Evolutionary conservation across 30 jellyfish, hydroid and myxozoan genomes (phyloP), one percentile per base, ranked within the genome.

Genomic region (Cassiopea xamachana): DNA sequence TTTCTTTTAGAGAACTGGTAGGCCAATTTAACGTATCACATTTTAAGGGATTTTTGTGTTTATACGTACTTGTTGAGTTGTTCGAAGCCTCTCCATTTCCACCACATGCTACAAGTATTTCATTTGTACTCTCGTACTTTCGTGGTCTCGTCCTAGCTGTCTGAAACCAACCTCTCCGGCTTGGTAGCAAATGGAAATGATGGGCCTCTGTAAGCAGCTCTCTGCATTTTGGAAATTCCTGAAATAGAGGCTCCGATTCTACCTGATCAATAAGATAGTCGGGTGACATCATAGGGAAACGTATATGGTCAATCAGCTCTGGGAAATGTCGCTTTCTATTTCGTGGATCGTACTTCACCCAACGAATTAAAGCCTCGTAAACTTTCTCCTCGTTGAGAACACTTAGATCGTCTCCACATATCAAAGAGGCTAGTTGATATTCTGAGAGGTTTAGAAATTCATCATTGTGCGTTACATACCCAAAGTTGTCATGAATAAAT

Each of bases 191-290:
- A 60, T 89, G 90, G 79, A 82, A 96, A 83, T 96, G 98, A 70
- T 92, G 98, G 3, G 99, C 99, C 70, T 96, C 99, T 47, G 96
- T 88, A 8, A 96, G 50, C 47, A 92, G 80, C 77, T 96, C 99
- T 64, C 96, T 92, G 89, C 99, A 96, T 85, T 92, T 90, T 13
- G 98, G 98, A 72, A 79, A 92, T 58, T 92, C 98, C 14, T 72
- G 90, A 76, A 96, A 87, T 62, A 96, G 79, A 58, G 98, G 87
- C 82, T 96, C 99, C 43, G 98, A 73, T 86, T 96, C 99, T 16
- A 96, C 98, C 76, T 90, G 98, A 62, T 96, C 99, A 58, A 96
- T 86, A n/a, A 96, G 95, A 76, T 96, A 96, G 84, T 96, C 99
- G 1, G 98, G 97, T n/a, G 98, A 87, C 75, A 96, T 80, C 98